A percentile compares a stretch with the other conserved stretches of the same genome.
These are phyloP conservation scores for Drosophila mulleri DNA, from an alignment of 2,888 invertebrate species.

Conservation along the genomic window DNA sequence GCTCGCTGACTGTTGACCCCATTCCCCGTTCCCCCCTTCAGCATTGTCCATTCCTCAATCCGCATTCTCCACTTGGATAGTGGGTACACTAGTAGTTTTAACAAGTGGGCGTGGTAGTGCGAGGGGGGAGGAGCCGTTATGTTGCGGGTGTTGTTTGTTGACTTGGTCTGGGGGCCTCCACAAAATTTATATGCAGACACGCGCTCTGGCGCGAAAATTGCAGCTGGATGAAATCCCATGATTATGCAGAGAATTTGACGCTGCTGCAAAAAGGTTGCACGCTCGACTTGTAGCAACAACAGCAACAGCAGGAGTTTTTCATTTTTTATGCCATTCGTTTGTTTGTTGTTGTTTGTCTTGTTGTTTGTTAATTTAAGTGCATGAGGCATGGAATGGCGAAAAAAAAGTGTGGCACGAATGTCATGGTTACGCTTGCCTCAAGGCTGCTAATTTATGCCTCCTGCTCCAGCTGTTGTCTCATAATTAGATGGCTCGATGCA, in stretches of 20 bases:
- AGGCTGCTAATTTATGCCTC: constrained; percentile 51
- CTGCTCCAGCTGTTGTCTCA: constrained; percentile 44
- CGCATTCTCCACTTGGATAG: background rate
- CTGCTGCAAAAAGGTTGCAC: constrained; percentile 56
- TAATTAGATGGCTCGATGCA: constrained; percentile 60
- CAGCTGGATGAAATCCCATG: constrained; percentile 83
- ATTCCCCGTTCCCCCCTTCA: background rate
- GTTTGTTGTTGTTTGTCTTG: constrained; percentile 2
- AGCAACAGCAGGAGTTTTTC: constrained; percentile 33
- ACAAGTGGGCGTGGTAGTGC: background rate
- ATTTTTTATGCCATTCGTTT: constrained; percentile 13
- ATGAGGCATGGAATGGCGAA: constrained; percentile 2
- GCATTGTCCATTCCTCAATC: background rate
- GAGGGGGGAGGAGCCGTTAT: background rate
- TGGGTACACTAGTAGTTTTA: constrained; percentile 4
- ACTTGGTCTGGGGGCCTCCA: constrained; percentile 17
- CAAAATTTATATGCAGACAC: constrained; percentile 75
- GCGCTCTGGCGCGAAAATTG: constrained; percentile 79
- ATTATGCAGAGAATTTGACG: constrained; percentile 72
- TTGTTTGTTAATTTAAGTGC: constrained; percentile 31
- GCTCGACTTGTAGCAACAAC: constrained; percentile 54
- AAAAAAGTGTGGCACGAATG: constrained; percentile 31
- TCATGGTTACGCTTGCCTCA: constrained; percentile 45
- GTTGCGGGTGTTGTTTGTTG: constrained; percentile 1
- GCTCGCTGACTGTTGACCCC: background rate